Percentiles rank a stretch among this genome's conserved stretches.
Conservation (phyloP, 2,888 invertebrate species). For the Fragum whitleyi region DNA sequence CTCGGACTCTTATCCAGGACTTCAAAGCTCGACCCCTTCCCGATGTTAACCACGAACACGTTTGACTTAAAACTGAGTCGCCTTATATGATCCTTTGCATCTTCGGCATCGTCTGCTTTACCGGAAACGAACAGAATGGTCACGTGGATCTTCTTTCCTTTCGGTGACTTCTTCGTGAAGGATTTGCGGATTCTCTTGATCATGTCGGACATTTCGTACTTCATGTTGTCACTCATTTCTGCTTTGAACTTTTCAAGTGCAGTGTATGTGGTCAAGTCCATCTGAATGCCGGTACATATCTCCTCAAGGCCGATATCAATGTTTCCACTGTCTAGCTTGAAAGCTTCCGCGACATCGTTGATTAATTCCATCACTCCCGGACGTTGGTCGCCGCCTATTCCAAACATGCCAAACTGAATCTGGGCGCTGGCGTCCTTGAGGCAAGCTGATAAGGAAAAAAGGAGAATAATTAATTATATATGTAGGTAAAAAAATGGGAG, state of each 20-base stretch:
- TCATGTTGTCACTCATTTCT: constrained; percentile 3
- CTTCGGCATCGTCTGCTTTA: neutral
- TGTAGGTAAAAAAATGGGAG: too few species aligned
- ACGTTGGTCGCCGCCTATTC: constrained; percentile 41
- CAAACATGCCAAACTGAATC: constrained; percentile 50
- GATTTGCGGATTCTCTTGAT: constrained; percentile 10
- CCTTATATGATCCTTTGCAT: neutral
- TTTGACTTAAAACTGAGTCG: neutral
- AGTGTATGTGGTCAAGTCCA: constrained; percentile 14
- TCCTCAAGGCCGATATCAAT: constrained; percentile 37
- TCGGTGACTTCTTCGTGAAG: neutral
- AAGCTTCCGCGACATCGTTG: constrained; percentile 35
- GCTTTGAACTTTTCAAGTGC: neutral
- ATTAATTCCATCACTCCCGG: constrained; percentile 37
- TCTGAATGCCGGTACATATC: constrained; percentile 10
- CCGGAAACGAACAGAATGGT: constrained; percentile 32
- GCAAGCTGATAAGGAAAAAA: constrained; percentile 32
- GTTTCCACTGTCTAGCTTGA: constrained; percentile 42
- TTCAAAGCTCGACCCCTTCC: neutral
- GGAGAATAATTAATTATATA: too few species aligned
- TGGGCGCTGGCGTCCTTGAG: constrained; percentile 32
- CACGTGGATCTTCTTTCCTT: neutral
- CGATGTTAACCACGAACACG: constrained; percentile 12
- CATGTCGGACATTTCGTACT: neutral
- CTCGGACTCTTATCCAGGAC: neutral